Evolutionary conservation across 2,888 invertebrate genomes (phyloP).

Genomic region (Liopterus haemorrhoidalis): DNA sequence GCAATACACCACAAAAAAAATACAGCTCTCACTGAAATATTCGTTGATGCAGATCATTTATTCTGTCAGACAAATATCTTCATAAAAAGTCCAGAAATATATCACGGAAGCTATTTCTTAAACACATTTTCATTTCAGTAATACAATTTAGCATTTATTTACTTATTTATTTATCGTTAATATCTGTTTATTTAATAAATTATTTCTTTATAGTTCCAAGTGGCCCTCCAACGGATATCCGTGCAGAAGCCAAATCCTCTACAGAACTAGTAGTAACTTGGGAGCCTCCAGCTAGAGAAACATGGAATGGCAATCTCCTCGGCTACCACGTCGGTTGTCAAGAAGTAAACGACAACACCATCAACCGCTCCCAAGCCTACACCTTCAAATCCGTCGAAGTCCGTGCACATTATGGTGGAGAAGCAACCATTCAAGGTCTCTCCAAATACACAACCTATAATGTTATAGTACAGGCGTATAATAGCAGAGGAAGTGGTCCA

Average conservation of each 20-base stretch:
- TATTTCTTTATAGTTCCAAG: slow-evolving; percentile 57
- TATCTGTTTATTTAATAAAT: slow-evolving; percentile 4
- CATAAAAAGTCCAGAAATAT: too few relatives aligned
- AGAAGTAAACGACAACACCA: slow-evolving; percentile 49
- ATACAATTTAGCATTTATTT: not conserved
- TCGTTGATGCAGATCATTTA: too few relatives aligned
- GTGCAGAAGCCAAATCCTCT: slow-evolving; percentile 78
- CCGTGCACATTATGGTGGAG: slow-evolving; percentile 64
- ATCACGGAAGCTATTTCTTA: too few relatives aligned
- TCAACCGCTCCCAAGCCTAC: slow-evolving; percentile 52
- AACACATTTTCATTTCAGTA: not conserved
- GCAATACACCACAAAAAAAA: too few relatives aligned
- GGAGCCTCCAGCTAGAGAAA: slow-evolving; percentile 80
- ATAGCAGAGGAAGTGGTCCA: slow-evolving; percentile 79
- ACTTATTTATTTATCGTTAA: slow-evolving; percentile 11
- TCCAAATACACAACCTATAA: slow-evolving; percentile 75
- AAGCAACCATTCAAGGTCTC: slow-evolving; percentile 62
- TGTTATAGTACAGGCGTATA: slow-evolving; percentile 80
- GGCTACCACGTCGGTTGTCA: slow-evolving; percentile 86
- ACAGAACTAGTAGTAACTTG: slow-evolving; percentile 78
- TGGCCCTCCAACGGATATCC: slow-evolving; percentile 74
- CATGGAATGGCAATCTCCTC: slow-evolving; percentile 81
- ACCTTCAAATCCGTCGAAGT: slow-evolving; percentile 72
- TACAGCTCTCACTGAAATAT: too few relatives aligned
- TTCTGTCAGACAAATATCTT: too few relatives aligned